phyloP scores from a whole-genome alignment of 1,140 invertebrate genomes.

The Temnothorax nylanderi region DNA sequence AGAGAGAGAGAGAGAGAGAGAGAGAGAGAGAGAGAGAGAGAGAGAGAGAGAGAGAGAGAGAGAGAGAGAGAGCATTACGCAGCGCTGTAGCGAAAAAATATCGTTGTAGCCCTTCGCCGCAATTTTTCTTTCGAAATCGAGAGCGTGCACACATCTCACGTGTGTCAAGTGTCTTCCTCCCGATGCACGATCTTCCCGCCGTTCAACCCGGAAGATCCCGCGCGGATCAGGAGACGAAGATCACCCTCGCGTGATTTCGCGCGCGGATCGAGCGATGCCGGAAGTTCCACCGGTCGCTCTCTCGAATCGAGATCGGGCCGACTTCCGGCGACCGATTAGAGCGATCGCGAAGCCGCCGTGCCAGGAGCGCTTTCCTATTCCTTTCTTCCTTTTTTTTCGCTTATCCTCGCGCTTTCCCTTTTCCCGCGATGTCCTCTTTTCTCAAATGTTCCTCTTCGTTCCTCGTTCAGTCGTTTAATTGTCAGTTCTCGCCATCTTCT shows the following conservation, averaged over 20 bases:
- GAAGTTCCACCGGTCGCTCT: constrained; percentile 8
- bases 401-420: constrained; percentile 28
- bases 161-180: background rate
- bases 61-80: background rate
- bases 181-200: background rate
- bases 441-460: constrained; percentile 29
- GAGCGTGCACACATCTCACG: background rate
- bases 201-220: background rate
- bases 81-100: constrained; percentile 20
- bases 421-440: background rate
- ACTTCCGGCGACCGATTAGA: constrained; percentile 27
- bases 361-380: constrained; percentile 20
- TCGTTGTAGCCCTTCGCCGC: background rate
- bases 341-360: background rate
- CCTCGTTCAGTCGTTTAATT: constrained; percentile 16
- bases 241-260: constrained; percentile 26
- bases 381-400: background rate
- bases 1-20: background rate
- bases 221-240: background rate
- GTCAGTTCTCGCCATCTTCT: constrained; percentile 3
- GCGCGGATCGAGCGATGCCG: background rate
- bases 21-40: background rate
- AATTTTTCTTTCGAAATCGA: background rate
- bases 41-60: background rate
- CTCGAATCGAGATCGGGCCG: background rate